Evolutionary conservation across 2,113 vertebrate genomes (phyloP), one percentile per base, ranked within the genome.

Genomic region (Aspidoscelis tigris): DNA sequence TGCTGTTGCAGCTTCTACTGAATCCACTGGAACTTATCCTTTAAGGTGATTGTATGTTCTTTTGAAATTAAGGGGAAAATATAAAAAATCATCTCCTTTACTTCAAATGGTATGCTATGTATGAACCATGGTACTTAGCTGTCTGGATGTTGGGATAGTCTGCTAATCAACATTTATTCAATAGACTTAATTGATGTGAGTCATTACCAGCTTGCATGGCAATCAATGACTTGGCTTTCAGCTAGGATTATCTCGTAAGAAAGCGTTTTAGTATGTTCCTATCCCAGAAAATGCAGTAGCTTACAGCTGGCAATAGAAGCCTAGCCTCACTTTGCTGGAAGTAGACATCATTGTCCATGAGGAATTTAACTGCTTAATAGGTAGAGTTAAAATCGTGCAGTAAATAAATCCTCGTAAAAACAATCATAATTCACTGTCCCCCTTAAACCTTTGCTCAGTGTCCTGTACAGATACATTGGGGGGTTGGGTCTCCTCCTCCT

Each of bases 381-480:
- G 58, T 18, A 61, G 58, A 16, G 58, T 61, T 18, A 61, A 16
- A 61, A 61, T 2, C 18, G 14, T 61, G 12, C 58, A 61, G 58
- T 18, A 18, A 18, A 14, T 61, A 61, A 18, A 61, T 89, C 75
- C 86, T 85, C 87, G 89, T 86, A 81, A 79, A 90, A 81, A 77
- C 85, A 81, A 86, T 70, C 12, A 61, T 84, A 85, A 79, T 89
- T 89, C 91, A 91, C 61, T 92, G 80, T 61, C 81, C 74, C 26
- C 26, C 76, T 89, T 85, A 90, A 92, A 93, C 83, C 92, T 83
- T 84, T 94, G 47, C 73, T 82, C 88, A 82, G 84, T 89, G 76
- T 85, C 86, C 80, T 90, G 85, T 87, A 85, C 2, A 2, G 78
- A 86, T 90, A 82, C 76, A 88, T 84, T 85, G 92, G 58, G 18